Base-by-base conservation (phyloP, 2,113 vertebrate genomes). In the Bujurquina vittata region DNA sequence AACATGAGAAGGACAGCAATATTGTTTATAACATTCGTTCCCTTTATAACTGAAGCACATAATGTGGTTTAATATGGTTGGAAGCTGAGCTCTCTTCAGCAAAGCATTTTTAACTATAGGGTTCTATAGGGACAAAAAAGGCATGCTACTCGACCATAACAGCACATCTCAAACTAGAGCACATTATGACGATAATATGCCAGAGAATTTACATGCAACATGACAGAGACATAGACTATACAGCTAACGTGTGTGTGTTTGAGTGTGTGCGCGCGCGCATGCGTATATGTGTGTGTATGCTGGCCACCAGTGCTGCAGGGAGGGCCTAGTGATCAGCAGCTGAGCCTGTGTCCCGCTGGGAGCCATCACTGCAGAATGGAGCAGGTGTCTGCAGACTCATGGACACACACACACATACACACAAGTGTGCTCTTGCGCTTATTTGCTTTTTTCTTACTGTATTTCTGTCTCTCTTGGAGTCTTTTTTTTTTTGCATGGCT, bases 341-440 rank as follows among this genome's bases (percentile, higher is more conserved):
- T 95, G 95, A 95, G 93, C 91, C 93, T 89, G 77, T 76, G 89
- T 94, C 94, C 93, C 92, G 77, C 88, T 91, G 95, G 95, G 95
- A 94, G 85, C 84, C 90, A 89, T 95, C 92, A 90, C 94, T 93
- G 89, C 93, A 92, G 91, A 92, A 93, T 93, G 93, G 92, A 95
- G 95, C 94, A 95, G 94, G 94, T 95, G 95, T 95, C 93, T 94
- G 91, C 90, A 90, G 88, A 89, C 93, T 87, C 91, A 89, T 77
- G 56, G 73, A 81, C 84, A 56, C 58, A 81, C 80, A 75, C 65
- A 79, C 62, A 65, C 75, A 54, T 35, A 61, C 43, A 75, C 76
- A 65, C 80, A 81, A 40, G 23, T 65, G 62, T 58, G 77, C 61
- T 82, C 55, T 69, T 52, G 77, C 59, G 59, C 62, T 23, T 55